A percentile compares a stretch with the other conserved stretches of the same genome.
phyloP scores from a whole-genome alignment of 2,888 invertebrate genomes.

The Lordiphosa fenestrarum region DNA sequence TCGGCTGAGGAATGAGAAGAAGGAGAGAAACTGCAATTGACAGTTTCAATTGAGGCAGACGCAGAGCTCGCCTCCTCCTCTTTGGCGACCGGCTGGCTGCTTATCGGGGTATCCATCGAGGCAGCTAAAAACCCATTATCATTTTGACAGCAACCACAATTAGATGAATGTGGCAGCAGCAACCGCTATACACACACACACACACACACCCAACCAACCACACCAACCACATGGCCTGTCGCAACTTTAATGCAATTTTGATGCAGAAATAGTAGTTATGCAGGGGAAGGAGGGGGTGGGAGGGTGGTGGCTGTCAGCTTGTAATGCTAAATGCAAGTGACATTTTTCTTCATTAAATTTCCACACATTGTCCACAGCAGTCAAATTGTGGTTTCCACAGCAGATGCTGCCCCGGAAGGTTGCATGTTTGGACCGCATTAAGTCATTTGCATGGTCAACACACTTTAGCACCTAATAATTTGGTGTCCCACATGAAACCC shows the following conservation, averaged over 20 bases:
- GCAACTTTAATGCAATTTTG: no score
- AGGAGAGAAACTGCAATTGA: constrained; percentile 53
- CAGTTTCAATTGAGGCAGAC: constrained; percentile 57
- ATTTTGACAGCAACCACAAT: constrained; percentile 36
- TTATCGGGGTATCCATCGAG: constrained; percentile 27
- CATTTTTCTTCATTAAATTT: constrained; percentile 57
- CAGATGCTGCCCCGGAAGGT: constrained; percentile 10
- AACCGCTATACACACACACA: constrained; percentile 11
- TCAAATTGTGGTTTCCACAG: constrained; percentile 30
- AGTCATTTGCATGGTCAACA: constrained; percentile 29
- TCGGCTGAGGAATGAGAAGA: constrained; percentile 5
- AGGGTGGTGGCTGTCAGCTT: constrained; percentile 29
- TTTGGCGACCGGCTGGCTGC: constrained; percentile 12
- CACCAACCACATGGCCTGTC: background rate
- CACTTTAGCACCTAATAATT: constrained; percentile 57
- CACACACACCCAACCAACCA: constrained; percentile 2
- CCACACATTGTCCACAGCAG: constrained; percentile 46
- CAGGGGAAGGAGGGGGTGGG: background rate
- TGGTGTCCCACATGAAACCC: constrained; percentile 25
- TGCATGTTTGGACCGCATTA: constrained; percentile 39
- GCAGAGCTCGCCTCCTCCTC: constrained; percentile 1
- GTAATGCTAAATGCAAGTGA: constrained; percentile 49
- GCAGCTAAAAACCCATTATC: constrained; percentile 33
- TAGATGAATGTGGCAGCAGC: constrained; percentile 23
- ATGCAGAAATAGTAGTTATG: no score